Conservation (phyloP, 2,113 vertebrate genomes). For the Anhinga rufa region DNA sequence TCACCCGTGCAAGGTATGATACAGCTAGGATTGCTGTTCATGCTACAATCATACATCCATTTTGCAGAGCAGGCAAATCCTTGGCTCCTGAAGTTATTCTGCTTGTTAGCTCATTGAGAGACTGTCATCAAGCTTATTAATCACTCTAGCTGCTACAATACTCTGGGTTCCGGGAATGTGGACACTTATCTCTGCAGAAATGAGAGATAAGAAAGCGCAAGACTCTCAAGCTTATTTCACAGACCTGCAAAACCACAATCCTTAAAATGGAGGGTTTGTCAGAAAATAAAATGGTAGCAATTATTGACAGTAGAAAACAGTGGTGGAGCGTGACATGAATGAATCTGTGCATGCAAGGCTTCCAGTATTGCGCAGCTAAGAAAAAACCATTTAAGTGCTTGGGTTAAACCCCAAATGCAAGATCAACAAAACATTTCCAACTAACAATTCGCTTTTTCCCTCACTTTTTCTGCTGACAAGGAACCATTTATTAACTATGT, state of each 20-base stretch:
- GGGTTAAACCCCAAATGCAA: neutral
- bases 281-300: neutral
- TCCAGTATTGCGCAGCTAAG: neutral
- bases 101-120: neutral
- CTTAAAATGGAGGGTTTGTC: neutral
- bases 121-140: neutral
- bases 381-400: neutral
- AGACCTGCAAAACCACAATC: neutral
- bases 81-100: neutral
- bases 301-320: neutral
- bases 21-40: neutral
- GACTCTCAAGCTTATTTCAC: neutral
- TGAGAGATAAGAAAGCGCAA: neutral
- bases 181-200: neutral
- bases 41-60: neutral
- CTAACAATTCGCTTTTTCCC: neutral
- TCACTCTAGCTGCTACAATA: neutral
- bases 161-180: neutral
- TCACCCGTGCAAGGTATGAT: neutral
- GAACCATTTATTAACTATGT: neutral
- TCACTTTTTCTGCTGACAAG: neutral
- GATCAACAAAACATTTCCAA: neutral
- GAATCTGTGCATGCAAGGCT: neutral
- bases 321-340: neutral
- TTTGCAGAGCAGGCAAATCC: neutral